phyloP scores from a whole-genome alignment of 2,888 invertebrate genomes.

The Macropis europaea region DNA sequence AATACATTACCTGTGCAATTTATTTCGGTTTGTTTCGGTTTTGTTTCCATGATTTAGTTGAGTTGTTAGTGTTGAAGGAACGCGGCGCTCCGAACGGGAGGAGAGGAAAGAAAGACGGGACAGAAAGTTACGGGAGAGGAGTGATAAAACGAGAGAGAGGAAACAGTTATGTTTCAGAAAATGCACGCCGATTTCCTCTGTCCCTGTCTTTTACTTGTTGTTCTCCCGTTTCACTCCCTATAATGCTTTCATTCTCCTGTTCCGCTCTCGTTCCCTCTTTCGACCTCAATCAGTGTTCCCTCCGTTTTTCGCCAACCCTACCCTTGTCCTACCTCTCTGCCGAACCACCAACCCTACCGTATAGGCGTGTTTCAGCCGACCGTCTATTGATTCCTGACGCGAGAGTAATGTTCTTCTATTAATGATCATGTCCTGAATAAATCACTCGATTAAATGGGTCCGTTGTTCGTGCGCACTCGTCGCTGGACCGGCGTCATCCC shows the following conservation, averaged over 20 bases:
- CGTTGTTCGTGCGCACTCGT: constrained; percentile 63
- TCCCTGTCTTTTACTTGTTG: not conserved
- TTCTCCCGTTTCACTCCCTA: not conserved
- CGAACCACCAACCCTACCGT: constrained; percentile 30
- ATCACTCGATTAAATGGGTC: constrained; percentile 77
- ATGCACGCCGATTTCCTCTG: constrained; percentile 9
- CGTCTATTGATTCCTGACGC: constrained; percentile 76
- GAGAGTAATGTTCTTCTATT: constrained; percentile 77
- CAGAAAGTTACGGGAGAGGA: not conserved
- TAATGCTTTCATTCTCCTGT: not conserved
- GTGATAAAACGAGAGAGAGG: constrained; percentile 2
- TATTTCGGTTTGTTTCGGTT: constrained; percentile 76
- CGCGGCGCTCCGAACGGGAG: not conserved
- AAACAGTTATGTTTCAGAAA: constrained; percentile 14
- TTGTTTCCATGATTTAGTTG: constrained; percentile 74
- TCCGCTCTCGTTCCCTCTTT: constrained; percentile 29
- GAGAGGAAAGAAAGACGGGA: not conserved
- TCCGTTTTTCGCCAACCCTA: constrained; percentile 3
- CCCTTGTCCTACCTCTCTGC: constrained; percentile 25
- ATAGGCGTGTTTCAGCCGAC: constrained; percentile 52
- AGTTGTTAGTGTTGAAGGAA: constrained; percentile 16
- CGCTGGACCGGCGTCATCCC: constrained; percentile 55
- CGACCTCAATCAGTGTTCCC: constrained; percentile 9
- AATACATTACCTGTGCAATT: constrained; percentile 77
- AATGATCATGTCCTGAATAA: constrained; percentile 77